These are phyloP conservation scores for Clusia tigrina DNA, from an alignment of 2,888 invertebrate genomes.

Conservation along the genomic window DNA sequence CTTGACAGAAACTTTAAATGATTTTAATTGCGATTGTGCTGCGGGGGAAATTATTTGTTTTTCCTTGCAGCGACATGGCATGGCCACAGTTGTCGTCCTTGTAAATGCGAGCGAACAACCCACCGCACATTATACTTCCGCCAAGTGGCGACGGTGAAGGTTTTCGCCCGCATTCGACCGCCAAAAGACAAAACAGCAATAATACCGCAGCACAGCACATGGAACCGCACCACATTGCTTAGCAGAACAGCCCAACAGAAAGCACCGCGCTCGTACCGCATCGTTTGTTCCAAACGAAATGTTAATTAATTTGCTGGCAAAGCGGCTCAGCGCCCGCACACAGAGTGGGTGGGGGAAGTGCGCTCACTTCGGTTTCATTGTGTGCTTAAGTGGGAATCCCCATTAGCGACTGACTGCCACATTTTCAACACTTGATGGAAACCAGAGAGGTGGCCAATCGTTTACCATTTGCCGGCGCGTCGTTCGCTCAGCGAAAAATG, in stretches of 20 bases:
- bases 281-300: conserved; percentile 39
- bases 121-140: background rate
- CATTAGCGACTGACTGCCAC: conserved; percentile 52
- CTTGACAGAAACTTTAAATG: conserved; percentile 47
- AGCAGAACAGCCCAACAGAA: no score
- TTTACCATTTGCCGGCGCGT: conserved; percentile 47
- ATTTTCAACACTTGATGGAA: background rate
- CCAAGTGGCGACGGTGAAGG: conserved; percentile 36
- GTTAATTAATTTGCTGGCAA: conserved; percentile 58
- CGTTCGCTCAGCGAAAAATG: conserved; percentile 51
- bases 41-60: conserved; percentile 27
- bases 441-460: no score
- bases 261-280: conserved; percentile 26
- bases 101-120: background rate
- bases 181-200: conserved; percentile 41
- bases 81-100: conserved; percentile 14
- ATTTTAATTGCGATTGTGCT: conserved; percentile 54
- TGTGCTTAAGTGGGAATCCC: conserved; percentile 57
- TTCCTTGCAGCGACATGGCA: background rate
- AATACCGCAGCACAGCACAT: conserved; percentile 15
- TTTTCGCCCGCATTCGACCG: conserved; percentile 37
- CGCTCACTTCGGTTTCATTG: conserved; percentile 36
- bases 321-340: conserved; percentile 26
- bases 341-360: background rate
- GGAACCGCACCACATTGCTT: background rate